phyloP scores from a whole-genome alignment of 2,113 vertebrate genomes.

The Grus americana region DNA sequence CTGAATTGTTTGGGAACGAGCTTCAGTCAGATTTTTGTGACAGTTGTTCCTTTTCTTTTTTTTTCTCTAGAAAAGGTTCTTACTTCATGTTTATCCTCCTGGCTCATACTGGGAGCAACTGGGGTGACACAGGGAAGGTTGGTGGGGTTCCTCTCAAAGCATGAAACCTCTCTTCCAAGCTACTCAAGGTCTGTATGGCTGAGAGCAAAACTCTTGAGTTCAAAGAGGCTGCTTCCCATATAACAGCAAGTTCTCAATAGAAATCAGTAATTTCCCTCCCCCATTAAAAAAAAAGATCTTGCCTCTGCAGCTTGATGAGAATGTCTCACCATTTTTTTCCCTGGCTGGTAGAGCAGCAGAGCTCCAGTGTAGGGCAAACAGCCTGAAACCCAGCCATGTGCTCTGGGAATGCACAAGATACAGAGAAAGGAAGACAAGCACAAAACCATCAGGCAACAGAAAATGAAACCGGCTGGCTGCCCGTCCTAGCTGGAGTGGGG shows the following conservation, averaged over 20 bases:
- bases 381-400: neutral
- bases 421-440: neutral
- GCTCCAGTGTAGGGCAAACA: neutral
- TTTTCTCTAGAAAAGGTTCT: constrained; percentile 1
- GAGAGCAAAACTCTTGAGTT: neutral
- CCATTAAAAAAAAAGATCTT: neutral
- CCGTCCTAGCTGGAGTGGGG: accelerated
- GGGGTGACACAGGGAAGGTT: neutral
- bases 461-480: neutral
- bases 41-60: neutral
- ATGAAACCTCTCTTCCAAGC: neutral
- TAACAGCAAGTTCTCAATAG: neutral
- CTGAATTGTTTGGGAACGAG: constrained; percentile 16
- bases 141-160: neutral
- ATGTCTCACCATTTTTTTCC: neutral
- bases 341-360: neutral
- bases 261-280: neutral
- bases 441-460: neutral
- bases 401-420: neutral
- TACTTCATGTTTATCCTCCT: neutral
- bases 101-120: neutral
- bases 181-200: neutral
- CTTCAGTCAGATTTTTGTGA: constrained; percentile 40
- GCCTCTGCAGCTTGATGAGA: neutral
- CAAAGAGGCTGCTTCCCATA: neutral